Evolutionary conservation across 2,888 invertebrate species (phyloP).

Genomic region (Anticlea derivata): DNA sequence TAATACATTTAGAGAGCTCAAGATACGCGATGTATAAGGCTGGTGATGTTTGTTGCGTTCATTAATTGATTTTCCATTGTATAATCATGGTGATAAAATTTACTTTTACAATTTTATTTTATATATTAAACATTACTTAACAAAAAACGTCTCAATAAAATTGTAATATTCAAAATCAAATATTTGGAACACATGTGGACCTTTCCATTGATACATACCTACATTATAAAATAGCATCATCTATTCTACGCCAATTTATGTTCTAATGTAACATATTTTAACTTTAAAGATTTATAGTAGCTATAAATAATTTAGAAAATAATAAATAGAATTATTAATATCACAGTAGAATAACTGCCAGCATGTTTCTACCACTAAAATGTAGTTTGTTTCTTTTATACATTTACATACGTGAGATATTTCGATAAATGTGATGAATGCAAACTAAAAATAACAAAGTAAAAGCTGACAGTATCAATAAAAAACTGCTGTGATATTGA

Average conservation of each 20-base stretch:
- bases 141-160: conserved; percentile 62
- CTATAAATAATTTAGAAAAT: conserved; percentile 75
- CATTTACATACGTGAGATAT: conserved; percentile 3
- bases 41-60: conserved; percentile 57
- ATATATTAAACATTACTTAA: conserved; percentile 49
- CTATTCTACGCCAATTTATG: conserved; percentile 61
- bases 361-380: conserved; percentile 48
- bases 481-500: conserved; percentile 81
- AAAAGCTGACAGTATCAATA: conserved; percentile 65
- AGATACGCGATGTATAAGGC: conserved; percentile 44
- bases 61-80: conserved; percentile 37
- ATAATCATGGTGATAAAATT: conserved; percentile 26
- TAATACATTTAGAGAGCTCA: conserved; percentile 66
- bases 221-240: conserved; percentile 67
- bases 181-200: conserved; percentile 80
- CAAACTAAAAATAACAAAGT: conserved; percentile 18
- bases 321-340: conserved; percentile 82
- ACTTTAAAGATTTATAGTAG: conserved; percentile 45
- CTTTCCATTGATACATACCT: conserved; percentile 52
- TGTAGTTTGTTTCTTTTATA: conserved; percentile 8
- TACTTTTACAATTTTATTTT: conserved; percentile 46
- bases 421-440: conserved; percentile 2
- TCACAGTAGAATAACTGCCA: conserved; percentile 82
- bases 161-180: conserved; percentile 68
- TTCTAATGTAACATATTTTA: conserved; percentile 27